These are phyloP conservation scores for Notamacropus eugenii DNA, from an alignment of 2,797 vertebrate species.

Conservation along the genomic window DNA sequence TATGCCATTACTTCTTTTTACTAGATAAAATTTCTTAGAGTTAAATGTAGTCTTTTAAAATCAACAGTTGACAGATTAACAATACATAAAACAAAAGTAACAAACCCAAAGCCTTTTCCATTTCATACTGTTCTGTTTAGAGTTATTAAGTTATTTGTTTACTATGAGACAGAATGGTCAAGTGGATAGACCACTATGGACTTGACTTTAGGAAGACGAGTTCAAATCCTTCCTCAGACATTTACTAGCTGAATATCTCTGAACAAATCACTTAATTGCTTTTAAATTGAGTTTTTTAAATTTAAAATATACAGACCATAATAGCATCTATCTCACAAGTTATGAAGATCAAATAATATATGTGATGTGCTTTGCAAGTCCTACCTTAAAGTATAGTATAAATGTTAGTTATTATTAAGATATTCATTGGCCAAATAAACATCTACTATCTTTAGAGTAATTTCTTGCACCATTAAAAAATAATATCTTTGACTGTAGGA, in stretches of 20 bases:
- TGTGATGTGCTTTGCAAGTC: not conserved
- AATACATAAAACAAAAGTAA: not conserved
- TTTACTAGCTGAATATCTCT: not conserved
- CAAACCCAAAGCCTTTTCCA: conserved; percentile 22
- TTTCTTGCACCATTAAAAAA: not conserved
- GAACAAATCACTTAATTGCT: not conserved
- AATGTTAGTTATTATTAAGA: not conserved
- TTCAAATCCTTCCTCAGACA: conserved; percentile 6
- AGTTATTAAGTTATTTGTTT: not conserved
- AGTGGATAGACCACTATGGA: not conserved
- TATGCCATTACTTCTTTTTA: conserved; percentile 22
- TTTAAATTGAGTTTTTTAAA: not conserved
- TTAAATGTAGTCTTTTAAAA: conserved; percentile 25
- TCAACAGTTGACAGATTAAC: conserved; percentile 14
- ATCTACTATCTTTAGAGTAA: not conserved
- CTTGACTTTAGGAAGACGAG: not conserved
- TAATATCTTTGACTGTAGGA: not conserved
- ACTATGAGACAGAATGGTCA: not conserved
- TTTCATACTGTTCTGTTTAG: not conserved
- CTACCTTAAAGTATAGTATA: not conserved
- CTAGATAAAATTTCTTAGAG: not conserved
- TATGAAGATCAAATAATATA: not conserved
- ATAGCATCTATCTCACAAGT: not conserved
- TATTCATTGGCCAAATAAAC: conserved; percentile 14
- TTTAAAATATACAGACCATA: not conserved